Evolutionary conservation across 2,888 invertebrate genomes (phyloP).

Genomic region (Meiosimyza decipiens): DNA sequence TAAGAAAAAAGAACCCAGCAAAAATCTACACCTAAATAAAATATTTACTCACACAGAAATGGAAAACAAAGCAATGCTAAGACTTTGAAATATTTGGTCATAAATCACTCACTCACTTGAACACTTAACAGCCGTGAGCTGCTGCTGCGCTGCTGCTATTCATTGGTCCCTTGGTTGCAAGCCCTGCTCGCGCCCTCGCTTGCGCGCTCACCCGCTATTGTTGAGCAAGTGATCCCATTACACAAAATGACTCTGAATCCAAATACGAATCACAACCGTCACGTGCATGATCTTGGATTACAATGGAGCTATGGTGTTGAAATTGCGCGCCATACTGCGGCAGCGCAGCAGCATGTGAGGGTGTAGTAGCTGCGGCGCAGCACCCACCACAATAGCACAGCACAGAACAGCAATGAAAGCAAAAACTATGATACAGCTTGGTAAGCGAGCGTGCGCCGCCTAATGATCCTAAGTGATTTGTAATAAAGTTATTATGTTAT

Average conservation of each 20-base stretch:
- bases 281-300: constrained; percentile 50
- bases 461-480: constrained; percentile 49
- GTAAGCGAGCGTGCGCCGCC: constrained; percentile 29
- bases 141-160: not conserved
- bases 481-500: constrained; percentile 48
- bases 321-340: not conserved
- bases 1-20: not conserved
- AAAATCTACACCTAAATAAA: not conserved
- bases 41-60: constrained; percentile 1
- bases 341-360: constrained; percentile 1
- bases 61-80: constrained; percentile 43
- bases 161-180: constrained; percentile 11
- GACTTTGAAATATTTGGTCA: constrained; percentile 47
- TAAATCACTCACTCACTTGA: constrained; percentile 44
- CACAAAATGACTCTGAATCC: constrained; percentile 42
- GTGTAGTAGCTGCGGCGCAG: no score
- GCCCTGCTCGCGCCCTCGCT: not conserved
- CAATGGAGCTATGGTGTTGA: constrained; percentile 30
- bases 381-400: not conserved
- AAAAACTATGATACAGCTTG: constrained; percentile 31
- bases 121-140: constrained; percentile 8
- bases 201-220: constrained; percentile 32
- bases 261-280: constrained; percentile 43
- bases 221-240: constrained; percentile 49
- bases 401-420: constrained; percentile 35